phyloP scores from a whole-genome alignment of 2,797 vertebrate species.

The Rhyacichthys aspro region DNA sequence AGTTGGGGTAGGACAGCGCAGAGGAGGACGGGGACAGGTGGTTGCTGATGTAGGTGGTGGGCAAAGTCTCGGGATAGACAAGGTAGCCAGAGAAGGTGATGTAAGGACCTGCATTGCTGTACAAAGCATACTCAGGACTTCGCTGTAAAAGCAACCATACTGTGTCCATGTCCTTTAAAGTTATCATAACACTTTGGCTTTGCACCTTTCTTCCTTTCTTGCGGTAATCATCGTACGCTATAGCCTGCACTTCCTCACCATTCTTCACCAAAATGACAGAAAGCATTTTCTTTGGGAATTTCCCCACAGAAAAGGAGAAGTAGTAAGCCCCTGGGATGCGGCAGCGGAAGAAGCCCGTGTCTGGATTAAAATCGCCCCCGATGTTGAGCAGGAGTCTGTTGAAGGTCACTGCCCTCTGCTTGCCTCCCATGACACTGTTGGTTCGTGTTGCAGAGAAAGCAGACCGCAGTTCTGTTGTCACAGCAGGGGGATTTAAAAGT shows the following conservation, averaged over 20 bases:
- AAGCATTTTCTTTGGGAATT: slow-evolving; percentile 82
- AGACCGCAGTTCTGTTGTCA: slow-evolving; percentile 59
- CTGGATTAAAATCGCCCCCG: slow-evolving; percentile 81
- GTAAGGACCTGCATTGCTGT: slow-evolving; percentile 82
- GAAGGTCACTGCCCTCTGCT: slow-evolving; percentile 78
- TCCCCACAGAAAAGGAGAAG: slow-evolving; percentile 83
- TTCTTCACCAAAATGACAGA: slow-evolving; percentile 85
- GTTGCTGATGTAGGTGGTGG: slow-evolving; percentile 65
- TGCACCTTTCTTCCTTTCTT: slow-evolving; percentile 81
- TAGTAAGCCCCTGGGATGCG: slow-evolving; percentile 80
- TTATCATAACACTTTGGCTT: slow-evolving; percentile 83
- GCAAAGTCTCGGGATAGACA: slow-evolving; percentile 71
- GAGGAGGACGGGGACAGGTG: slow-evolving; percentile 57
- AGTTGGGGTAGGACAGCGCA: slow-evolving; percentile 48
- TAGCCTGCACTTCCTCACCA: slow-evolving; percentile 81
- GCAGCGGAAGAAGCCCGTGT: slow-evolving; percentile 79
- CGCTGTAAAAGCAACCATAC: slow-evolving; percentile 79
- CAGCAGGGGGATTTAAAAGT: slow-evolving; percentile 51
- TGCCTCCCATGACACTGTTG: slow-evolving; percentile 75
- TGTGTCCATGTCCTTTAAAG: slow-evolving; percentile 77
- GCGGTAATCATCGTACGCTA: slow-evolving; percentile 79
- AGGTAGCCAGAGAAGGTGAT: slow-evolving; percentile 85
- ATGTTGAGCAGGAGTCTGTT: slow-evolving; percentile 80
- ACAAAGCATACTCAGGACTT: slow-evolving; percentile 78
- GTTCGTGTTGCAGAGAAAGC: slow-evolving; percentile 83